phyloP scores from a whole-genome alignment of 2,113 vertebrate genomes.

The Erythrolamprus reginae region DNA sequence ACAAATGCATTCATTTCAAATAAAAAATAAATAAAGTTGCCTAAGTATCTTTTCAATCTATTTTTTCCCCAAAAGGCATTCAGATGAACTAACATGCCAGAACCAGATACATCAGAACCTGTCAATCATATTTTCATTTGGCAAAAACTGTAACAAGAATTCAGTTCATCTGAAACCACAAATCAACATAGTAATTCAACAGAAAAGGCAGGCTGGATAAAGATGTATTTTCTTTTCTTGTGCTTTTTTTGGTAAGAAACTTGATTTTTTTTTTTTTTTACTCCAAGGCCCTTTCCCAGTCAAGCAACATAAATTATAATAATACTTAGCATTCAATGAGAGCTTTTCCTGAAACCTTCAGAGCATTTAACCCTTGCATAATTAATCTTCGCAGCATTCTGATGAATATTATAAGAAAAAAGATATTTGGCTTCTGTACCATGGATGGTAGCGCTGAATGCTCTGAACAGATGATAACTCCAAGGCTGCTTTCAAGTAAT shows the following conservation, averaged over 20 bases:
- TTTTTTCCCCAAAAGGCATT: neutral
- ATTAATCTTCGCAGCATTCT: conserved; percentile 7
- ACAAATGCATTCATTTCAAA: neutral
- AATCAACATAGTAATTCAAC: neutral
- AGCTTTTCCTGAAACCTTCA: neutral
- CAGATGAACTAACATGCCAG: neutral
- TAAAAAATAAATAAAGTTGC: neutral
- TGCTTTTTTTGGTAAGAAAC: neutral
- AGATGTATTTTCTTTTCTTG: neutral
- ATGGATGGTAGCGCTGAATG: neutral
- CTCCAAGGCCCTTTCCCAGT: neutral
- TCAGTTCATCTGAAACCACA: neutral
- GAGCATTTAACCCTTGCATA: neutral
- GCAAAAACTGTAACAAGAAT: neutral
- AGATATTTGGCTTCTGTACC: neutral
- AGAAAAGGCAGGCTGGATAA: neutral
- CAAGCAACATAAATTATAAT: neutral
- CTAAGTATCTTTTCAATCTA: neutral
- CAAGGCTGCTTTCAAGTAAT: neutral
- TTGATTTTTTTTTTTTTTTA: neutral
- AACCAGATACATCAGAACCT: neutral
- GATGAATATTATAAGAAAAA: neutral
- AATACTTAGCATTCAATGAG: neutral
- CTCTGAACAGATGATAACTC: neutral
- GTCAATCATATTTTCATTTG: neutral